Evolutionary conservation across 2,113 vertebrate species (phyloP).

Genomic region (Pyrgilauda ruficollis): DNA sequence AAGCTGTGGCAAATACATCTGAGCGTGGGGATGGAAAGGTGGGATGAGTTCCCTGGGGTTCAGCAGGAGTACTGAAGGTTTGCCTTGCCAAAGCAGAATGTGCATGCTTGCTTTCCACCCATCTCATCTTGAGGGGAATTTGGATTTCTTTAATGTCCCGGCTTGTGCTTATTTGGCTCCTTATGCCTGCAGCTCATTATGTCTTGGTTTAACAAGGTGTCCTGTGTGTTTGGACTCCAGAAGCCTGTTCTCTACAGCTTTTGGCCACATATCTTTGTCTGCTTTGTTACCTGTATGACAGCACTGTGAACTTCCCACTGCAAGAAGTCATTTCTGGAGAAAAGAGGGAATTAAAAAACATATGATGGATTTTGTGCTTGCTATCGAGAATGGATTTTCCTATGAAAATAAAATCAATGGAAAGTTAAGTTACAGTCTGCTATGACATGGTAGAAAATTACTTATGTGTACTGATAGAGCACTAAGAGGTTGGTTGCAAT

Average conservation of each 20-base stretch:
- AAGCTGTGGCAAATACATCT: accelerated
- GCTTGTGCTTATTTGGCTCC: not conserved
- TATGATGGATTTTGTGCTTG: not conserved
- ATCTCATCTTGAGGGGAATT: not conserved
- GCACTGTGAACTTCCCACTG: not conserved
- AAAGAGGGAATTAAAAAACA: not conserved
- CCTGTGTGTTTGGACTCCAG: accelerated
- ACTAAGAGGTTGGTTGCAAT: not conserved
- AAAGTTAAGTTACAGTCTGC: not conserved
- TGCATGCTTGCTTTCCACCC: not conserved
- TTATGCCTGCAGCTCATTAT: not conserved
- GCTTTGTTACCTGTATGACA: not conserved
- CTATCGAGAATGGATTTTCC: not conserved
- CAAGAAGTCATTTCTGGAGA: not conserved
- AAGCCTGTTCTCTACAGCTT: not conserved
- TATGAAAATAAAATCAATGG: not conserved
- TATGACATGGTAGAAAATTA: not conserved
- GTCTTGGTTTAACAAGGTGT: not conserved
- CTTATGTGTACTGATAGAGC: not conserved
- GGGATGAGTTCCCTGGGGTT: not conserved
- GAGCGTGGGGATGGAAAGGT: not conserved
- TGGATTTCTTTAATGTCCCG: not conserved
- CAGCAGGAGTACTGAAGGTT: not conserved
- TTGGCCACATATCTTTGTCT: not conserved
- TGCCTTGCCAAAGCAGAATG: not conserved